Evolutionary conservation across 1,140 invertebrate species (phyloP).

Genomic region (Drosophila nikananu): DNA sequence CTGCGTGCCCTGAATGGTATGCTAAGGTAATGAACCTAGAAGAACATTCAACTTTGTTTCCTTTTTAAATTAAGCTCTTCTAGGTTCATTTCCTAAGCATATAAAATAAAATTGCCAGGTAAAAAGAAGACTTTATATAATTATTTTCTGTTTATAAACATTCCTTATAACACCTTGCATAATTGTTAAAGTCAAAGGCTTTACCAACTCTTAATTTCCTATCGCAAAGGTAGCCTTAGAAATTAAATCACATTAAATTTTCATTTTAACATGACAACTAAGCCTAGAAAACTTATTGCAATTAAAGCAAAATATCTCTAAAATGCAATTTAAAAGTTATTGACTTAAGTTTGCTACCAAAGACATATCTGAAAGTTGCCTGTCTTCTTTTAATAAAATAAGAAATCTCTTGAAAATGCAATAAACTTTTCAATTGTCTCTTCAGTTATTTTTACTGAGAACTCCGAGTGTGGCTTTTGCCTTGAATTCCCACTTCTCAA

Average conservation of each 20-base stretch:
- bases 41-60: too few relatives aligned
- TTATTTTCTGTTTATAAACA: too few relatives aligned
- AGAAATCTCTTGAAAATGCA: not conserved
- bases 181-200: not conserved
- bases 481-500: not conserved
- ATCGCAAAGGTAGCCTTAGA: not conserved
- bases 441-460: not conserved
- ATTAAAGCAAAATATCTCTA: not conserved
- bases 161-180: not conserved
- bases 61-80: too few relatives aligned
- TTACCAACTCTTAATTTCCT: not conserved
- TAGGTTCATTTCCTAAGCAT: too few relatives aligned
- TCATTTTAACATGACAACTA: not conserved
- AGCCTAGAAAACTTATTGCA: not conserved
- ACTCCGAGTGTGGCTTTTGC: too few relatives aligned
- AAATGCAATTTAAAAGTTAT: conserved; percentile 1
- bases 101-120: too few relatives aligned
- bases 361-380: not conserved
- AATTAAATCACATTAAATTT: not conserved
- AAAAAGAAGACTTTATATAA: not conserved
- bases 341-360: not conserved
- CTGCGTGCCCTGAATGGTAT: not conserved
- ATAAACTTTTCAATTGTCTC: not conserved
- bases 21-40: not conserved
- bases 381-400: not conserved